Evolutionary conservation across 2,113 vertebrate genomes (phyloP).

Genomic region (Psophia crepitans): DNA sequence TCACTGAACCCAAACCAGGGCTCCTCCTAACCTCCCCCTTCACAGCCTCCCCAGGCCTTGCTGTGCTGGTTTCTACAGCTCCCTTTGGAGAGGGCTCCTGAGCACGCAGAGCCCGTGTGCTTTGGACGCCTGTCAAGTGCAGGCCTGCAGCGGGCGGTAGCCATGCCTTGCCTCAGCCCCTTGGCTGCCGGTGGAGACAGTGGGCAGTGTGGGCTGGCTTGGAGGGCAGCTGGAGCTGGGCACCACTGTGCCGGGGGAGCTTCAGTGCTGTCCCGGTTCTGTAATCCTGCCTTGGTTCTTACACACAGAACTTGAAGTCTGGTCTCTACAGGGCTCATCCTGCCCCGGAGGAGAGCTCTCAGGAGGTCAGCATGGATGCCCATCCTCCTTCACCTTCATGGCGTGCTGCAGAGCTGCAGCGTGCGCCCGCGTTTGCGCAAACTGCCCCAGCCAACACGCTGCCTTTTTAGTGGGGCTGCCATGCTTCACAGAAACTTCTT

Average conservation of each 20-base stretch:
- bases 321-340: neutral
- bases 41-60: neutral
- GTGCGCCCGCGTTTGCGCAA: fast-evolving
- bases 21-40: neutral
- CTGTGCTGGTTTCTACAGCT: neutral
- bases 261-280: neutral
- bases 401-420: fast-evolving
- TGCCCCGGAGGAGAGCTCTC: neutral
- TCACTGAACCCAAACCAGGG: neutral
- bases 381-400: neutral
- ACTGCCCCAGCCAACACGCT: neutral
- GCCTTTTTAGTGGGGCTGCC: neutral
- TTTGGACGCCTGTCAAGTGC: fast-evolving
- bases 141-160: neutral
- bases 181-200: neutral
- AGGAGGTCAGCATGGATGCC: neutral
- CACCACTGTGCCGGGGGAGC: too few species aligned
- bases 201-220: neutral
- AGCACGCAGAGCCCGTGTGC: too few species aligned
- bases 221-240: neutral
- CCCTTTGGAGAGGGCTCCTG: neutral
- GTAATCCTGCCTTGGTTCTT: neutral
- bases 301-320: neutral
- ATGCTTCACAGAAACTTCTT: neutral
- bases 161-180: neutral